Conservation (phyloP, 2,888 invertebrate species). For the Rugalucina vietnamica region DNA sequence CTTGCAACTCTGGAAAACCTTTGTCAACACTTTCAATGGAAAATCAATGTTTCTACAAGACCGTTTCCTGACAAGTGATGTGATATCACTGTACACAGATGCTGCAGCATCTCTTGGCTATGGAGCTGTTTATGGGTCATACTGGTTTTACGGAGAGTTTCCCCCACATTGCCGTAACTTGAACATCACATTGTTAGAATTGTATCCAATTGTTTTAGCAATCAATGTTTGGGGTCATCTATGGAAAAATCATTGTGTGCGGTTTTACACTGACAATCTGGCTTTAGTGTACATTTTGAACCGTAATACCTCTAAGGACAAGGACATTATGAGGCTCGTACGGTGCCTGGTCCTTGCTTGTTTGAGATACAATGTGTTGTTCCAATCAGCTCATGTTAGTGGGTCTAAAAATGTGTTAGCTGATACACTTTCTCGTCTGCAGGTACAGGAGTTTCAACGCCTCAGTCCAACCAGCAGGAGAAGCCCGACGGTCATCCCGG, state of each 20-base stretch:
- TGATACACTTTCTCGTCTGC: slow-evolving; percentile 21
- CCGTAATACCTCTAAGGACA: not conserved
- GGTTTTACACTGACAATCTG: not conserved
- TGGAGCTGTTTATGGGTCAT: not conserved
- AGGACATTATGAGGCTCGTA: not conserved
- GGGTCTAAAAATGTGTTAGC: slow-evolving; percentile 12
- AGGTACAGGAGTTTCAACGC: not conserved
- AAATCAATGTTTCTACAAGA: not conserved
- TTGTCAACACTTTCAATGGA: not conserved
- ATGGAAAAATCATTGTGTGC: not conserved
- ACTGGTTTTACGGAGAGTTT: not conserved
- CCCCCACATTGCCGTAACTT: not conserved
- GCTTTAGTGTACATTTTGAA: not conserved
- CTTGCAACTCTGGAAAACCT: not conserved
- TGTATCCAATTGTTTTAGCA: not conserved
- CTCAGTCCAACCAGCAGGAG: not conserved
- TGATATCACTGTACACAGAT: not conserved
- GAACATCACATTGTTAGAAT: not conserved
- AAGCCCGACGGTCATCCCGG: not conserved
- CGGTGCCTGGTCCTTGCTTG: not conserved
- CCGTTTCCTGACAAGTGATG: not conserved
- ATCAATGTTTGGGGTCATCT: not conserved
- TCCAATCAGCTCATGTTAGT: not conserved
- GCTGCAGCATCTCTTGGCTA: not conserved
- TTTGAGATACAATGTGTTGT: not conserved